These are phyloP conservation scores for Osmerus mordax DNA, from an alignment of 2,113 vertebrate genomes.

Conservation along the genomic window DNA sequence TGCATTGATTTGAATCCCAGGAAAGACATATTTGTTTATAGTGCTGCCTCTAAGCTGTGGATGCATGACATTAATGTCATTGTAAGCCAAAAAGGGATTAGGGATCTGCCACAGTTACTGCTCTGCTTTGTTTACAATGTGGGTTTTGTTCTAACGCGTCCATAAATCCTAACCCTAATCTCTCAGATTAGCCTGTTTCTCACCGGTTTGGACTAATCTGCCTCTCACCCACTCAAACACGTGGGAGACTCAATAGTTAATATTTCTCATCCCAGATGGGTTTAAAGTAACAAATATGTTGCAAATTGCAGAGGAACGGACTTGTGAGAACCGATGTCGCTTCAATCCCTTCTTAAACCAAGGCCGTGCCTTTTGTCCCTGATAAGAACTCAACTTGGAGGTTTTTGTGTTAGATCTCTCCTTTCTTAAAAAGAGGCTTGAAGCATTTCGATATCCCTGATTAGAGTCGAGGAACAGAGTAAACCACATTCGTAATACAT, in stretches of 20 bases:
- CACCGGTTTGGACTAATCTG: conserved; percentile 7
- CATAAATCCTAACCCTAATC: conserved; percentile 28
- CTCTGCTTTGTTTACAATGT: conserved; percentile 6
- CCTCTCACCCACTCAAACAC: conserved; percentile 9
- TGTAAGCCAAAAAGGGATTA: conserved; percentile 30
- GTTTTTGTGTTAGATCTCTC: conserved; percentile 35
- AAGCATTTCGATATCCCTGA: conserved; percentile 33
- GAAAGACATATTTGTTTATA: conserved; percentile 7
- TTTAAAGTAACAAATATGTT: neutral
- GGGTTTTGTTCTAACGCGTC: conserved; percentile 19
- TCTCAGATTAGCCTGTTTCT: conserved; percentile 18
- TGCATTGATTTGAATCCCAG: neutral
- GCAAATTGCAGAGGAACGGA: conserved; percentile 28
- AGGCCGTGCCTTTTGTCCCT: conserved; percentile 14
- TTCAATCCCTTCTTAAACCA: conserved; percentile 30
- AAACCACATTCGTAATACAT: conserved; percentile 15
- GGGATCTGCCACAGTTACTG: neutral
- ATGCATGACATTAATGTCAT: conserved; percentile 25
- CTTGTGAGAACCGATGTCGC: conserved; percentile 22
- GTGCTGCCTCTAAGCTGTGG: conserved; percentile 18
- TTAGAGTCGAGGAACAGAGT: conserved; percentile 35
- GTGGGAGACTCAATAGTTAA: conserved; percentile 1
- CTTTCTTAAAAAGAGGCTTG: conserved; percentile 28
- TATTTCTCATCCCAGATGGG: neutral
- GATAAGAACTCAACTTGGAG: conserved; percentile 6